Base-by-base conservation (phyloP, 2,888 invertebrate species). In the Epistrophe grossulariae region DNA sequence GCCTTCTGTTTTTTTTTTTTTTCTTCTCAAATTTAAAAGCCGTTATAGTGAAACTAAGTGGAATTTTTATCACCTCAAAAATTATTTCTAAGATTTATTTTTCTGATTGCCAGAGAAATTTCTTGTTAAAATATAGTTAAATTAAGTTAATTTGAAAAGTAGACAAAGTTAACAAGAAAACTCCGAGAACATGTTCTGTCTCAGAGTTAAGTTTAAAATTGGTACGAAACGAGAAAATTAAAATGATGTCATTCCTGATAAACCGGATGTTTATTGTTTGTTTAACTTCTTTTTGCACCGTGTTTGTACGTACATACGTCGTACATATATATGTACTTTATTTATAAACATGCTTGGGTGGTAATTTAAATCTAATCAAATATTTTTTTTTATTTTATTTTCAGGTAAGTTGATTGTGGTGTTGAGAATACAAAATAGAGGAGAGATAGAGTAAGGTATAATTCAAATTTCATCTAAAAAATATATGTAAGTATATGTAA, bases 321-420 rank as follows among this genome's bases (percentile, higher is more conserved):
- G 1, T 35, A 24, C 24, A 24, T 24, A 24, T 24, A 2, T 24
- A 24, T 24, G 24, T 24, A 52, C 19, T 31, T 52, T 52, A 10
- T 55, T 43, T 59, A 74, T 38, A 45, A 31, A 19, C 19, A 62
- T 68, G 45, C 13, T 11, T 28, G 57, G 35, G 19, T 64, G 45
- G 55, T 50, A 48, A 66, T 78, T 77, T 52, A 66, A 66, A 74
- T 79, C 70, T 84, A 84, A 84, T 84, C 64, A 40, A 52, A 45
- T 43, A 73, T 48, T 70, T 68, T 31, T 77, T 77, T 52, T 2
- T 2, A 24, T 38, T 81, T 72, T 79, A 38, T 17, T 81, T 85
- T 70, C 70, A 85, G 85, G 81, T 85, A 73, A 85, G 85, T 85
- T 73, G 45, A 77, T 70, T 68, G 31, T 48, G 35, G 24, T 70